These are phyloP conservation scores for Malurus elegans DNA, from an alignment of 2,113 vertebrate species.

Conservation along the genomic window DNA sequence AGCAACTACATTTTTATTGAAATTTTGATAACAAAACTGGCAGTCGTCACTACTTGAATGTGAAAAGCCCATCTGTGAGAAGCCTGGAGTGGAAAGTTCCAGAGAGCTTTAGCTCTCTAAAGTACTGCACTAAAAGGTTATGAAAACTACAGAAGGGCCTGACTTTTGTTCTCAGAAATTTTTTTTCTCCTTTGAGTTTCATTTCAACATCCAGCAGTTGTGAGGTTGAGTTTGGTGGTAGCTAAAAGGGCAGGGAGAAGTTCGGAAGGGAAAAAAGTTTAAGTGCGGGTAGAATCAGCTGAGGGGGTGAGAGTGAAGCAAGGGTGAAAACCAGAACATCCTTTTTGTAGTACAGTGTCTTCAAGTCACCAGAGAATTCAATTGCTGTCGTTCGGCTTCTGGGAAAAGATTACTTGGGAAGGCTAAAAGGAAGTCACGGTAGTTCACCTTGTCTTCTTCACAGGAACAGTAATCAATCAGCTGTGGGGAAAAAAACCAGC, in stretches of 20 bases:
- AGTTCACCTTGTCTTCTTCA: constrained; percentile 65
- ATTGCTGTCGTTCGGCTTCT: background rate
- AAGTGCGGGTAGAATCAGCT: background rate
- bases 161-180: background rate
- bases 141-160: background rate
- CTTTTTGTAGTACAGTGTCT: background rate
- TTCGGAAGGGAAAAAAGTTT: background rate
- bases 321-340: background rate
- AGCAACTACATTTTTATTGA: background rate
- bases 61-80: background rate
- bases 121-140: background rate
- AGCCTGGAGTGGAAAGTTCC: background rate
- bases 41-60: background rate
- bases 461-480: constrained; percentile 68
- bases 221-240: background rate
- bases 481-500: constrained; percentile 20
- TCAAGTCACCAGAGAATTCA: background rate
- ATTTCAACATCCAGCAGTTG: background rate
- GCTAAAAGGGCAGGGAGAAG: background rate
- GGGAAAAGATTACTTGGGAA: constrained; percentile 54
- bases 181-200: background rate
- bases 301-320: background rate
- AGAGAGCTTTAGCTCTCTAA: background rate
- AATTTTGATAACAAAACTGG: background rate
- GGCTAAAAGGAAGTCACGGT: constrained; percentile 66